phyloP scores from a whole-genome alignment of 35 echinoderm and acorn worm species.

The Lytechinus pictus region DNA sequence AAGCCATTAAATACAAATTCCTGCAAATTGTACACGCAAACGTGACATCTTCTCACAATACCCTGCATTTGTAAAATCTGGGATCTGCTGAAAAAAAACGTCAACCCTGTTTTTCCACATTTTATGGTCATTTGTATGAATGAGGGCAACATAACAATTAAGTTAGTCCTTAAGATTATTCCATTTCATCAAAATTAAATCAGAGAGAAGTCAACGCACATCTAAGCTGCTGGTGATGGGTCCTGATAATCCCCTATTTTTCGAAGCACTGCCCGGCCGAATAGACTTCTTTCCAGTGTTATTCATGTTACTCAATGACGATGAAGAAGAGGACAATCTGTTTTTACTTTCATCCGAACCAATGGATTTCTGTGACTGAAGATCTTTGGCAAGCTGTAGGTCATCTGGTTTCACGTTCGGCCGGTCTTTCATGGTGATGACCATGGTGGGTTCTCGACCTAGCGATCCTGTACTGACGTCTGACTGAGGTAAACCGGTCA shows the following conservation, averaged over 20 bases:
- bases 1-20: no score
- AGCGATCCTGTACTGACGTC: constrained; percentile 48
- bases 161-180: no score
- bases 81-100: no score
- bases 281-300: not conserved
- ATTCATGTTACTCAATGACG: not conserved
- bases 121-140: no score
- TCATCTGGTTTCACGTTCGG: constrained; percentile 49
- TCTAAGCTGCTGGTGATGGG: constrained; percentile 90
- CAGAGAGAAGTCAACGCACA: constrained; percentile 56
- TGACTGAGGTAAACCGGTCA: constrained; percentile 76
- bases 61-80: no score
- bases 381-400: not conserved
- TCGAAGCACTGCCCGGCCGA: constrained; percentile 69
- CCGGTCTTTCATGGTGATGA: constrained; percentile 64
- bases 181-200: no score
- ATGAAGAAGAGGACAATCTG: not conserved
- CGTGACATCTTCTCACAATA: no score
- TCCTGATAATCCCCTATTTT: constrained; percentile 76
- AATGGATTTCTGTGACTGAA: not conserved
- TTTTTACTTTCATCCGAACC: not conserved
- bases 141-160: no score
- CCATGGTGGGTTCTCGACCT: constrained; percentile 51
- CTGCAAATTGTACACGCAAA: no score
- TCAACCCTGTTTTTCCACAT: no score